Evolutionary conservation across 2,113 vertebrate genomes (phyloP).

Genomic region (Carollia perspicillata): DNA sequence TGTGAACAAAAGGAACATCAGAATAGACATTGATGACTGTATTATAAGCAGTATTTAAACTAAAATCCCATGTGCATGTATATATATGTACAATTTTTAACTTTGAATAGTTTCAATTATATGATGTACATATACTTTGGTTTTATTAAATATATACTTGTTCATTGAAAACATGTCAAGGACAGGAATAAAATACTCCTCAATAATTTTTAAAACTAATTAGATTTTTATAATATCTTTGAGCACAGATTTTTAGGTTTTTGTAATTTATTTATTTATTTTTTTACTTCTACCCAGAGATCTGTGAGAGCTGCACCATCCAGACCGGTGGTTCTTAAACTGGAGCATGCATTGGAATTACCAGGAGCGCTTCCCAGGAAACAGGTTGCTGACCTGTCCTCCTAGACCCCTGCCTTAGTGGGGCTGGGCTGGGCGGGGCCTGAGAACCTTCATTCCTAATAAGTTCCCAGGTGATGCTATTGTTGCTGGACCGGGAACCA

Average conservation of each 20-base stretch:
- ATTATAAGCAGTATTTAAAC: not conserved
- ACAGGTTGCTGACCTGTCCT: not conserved
- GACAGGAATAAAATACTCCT: not conserved
- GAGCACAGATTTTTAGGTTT: not conserved
- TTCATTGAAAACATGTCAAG: not conserved
- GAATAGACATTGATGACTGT: not conserved
- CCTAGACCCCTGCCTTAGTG: not conserved
- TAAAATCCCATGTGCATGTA: not conserved
- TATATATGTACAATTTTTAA: not conserved
- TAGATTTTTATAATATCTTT: not conserved
- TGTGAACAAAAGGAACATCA: not conserved
- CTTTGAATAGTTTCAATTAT: not conserved
- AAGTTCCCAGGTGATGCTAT: not conserved
- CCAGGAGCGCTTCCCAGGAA: not conserved
- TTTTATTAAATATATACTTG: not conserved
- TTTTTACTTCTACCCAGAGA: not conserved
- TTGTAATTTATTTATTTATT: not conserved
- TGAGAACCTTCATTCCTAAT: not conserved
- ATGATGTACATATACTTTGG: not conserved
- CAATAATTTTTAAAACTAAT: not conserved
- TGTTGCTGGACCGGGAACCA: not conserved
- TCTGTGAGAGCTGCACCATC: not conserved
- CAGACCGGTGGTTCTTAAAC: not conserved
- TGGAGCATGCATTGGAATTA: not conserved
- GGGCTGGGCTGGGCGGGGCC: not conserved